Conservation (phyloP, 1,140 invertebrate genomes). For the Halyomorpha halys region DNA sequence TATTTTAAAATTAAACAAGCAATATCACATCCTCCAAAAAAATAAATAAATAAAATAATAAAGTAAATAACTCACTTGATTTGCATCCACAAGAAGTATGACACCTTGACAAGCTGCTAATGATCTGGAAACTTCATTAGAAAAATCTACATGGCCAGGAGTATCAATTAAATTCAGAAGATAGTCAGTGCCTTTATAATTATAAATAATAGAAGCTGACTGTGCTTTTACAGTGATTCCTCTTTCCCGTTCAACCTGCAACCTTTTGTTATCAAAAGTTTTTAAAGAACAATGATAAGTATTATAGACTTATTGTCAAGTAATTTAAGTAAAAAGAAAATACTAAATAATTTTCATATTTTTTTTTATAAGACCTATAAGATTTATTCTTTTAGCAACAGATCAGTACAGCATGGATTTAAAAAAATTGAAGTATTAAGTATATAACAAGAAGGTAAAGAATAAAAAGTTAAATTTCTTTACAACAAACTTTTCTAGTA, state of each 20-base stretch:
- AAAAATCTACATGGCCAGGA: slow-evolving; percentile 97
- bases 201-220: slow-evolving; percentile 80
- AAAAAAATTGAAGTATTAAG: no score
- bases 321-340: no score
- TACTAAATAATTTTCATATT: no score
- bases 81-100: slow-evolving; percentile 89
- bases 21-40: no score
- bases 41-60: neutral
- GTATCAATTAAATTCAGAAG: slow-evolving; percentile 97
- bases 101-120: slow-evolving; percentile 90
- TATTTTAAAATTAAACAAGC: no score
- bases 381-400: no score
- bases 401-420: no score
- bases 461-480: no score
- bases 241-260: slow-evolving; percentile 81
- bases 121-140: slow-evolving; percentile 86
- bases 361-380: no score
- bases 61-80: slow-evolving; percentile 48
- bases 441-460: no score
- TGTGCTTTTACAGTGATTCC: slow-evolving; percentile 99
- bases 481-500: no score
- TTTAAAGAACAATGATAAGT: neutral
- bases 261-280: slow-evolving; percentile 31
- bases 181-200: slow-evolving; percentile 54
- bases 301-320: no score